These are phyloP conservation scores for Cephalopterus ornatus DNA, from an alignment of 2,113 vertebrate genomes.

Conservation along the genomic window DNA sequence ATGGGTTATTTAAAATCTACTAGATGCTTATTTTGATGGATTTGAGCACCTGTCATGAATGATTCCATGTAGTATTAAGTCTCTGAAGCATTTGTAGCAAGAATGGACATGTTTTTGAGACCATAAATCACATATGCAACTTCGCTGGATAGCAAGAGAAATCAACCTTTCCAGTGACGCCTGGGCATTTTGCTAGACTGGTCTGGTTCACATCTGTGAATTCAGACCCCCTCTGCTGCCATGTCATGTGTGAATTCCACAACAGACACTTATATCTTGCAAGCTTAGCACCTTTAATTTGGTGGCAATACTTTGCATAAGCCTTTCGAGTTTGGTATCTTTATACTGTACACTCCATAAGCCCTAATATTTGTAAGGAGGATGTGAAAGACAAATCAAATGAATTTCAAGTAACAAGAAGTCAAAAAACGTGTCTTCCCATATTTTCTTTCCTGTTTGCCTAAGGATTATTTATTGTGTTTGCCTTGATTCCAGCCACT, in stretches of 20 bases:
- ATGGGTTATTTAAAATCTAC: background rate
- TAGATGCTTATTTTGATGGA: background rate
- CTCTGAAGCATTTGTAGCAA: background rate
- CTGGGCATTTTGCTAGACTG: background rate
- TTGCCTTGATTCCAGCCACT: slow-evolving; percentile 77
- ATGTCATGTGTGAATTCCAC: slow-evolving; percentile 16
- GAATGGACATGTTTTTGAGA: background rate
- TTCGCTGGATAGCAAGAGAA: background rate
- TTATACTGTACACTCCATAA: background rate
- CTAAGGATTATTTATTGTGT: slow-evolving; percentile 79
- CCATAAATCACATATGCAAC: background rate
- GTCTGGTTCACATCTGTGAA: background rate
- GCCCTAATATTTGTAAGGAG: slow-evolving; percentile 4
- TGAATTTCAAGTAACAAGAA: slow-evolving; percentile 62
- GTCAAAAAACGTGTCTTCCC: slow-evolving; percentile 54
- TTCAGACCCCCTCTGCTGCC: background rate
- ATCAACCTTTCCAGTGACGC: background rate
- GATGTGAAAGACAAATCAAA: slow-evolving; percentile 54
- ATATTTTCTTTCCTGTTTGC: slow-evolving; percentile 68
- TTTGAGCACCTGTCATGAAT: background rate
- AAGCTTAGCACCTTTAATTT: slow-evolving; percentile 49
- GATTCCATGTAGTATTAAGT: background rate
- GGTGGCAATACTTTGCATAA: background rate
- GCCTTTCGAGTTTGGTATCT: slow-evolving; percentile 5
- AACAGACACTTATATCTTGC: slow-evolving; percentile 6